A percentile compares a stretch with the other conserved stretches of the same genome.
These are phyloP conservation scores for Eubasilissa splendida DNA, from an alignment of 2,888 invertebrate genomes.

Conservation along the genomic window DNA sequence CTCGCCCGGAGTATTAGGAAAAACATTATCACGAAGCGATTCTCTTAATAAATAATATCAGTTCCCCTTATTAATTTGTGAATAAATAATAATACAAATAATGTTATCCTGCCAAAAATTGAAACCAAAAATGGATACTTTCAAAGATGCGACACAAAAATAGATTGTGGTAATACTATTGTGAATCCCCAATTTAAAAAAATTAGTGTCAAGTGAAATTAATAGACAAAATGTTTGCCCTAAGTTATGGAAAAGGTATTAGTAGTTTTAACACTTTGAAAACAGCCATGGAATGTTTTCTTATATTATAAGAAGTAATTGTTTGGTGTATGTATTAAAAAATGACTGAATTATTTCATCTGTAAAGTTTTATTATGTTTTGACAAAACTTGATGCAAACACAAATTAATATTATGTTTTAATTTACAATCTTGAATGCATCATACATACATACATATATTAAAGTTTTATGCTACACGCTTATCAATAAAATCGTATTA, in stretches of 20 bases:
- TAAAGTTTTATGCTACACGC: no score
- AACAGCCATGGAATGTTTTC: conserved; percentile 19
- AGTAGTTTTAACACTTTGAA: conserved; percentile 10
- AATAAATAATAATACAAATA: conserved; percentile 14
- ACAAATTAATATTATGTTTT: conserved; percentile 31
- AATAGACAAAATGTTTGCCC: conserved; percentile 13
- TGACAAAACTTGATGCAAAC: conserved; percentile 15
- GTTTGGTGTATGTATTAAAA: conserved; percentile 37
- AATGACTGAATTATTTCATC: conserved; percentile 39
- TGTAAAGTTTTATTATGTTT: conserved; percentile 25
- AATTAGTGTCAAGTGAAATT: conserved; percentile 26
- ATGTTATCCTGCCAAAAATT: conserved; percentile 49
- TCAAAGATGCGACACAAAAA: conserved; percentile 4
- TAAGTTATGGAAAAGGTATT: conserved; percentile 22
- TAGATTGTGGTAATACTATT: conserved; percentile 10
- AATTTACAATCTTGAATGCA: conserved; percentile 12
- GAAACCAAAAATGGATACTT: conserved; percentile 41
- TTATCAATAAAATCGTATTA: no score
- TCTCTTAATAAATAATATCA: not conserved
- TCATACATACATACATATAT: no score
- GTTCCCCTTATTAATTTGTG: conserved; percentile 18
- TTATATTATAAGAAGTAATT: conserved; percentile 7
- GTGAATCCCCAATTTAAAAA: conserved; percentile 24
- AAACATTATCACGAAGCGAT: conserved; percentile 6
- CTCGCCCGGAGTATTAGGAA: conserved; percentile 8